phyloP scores from a whole-genome alignment of 1,140 invertebrate genomes.

The Zaprionus lachaisei region DNA sequence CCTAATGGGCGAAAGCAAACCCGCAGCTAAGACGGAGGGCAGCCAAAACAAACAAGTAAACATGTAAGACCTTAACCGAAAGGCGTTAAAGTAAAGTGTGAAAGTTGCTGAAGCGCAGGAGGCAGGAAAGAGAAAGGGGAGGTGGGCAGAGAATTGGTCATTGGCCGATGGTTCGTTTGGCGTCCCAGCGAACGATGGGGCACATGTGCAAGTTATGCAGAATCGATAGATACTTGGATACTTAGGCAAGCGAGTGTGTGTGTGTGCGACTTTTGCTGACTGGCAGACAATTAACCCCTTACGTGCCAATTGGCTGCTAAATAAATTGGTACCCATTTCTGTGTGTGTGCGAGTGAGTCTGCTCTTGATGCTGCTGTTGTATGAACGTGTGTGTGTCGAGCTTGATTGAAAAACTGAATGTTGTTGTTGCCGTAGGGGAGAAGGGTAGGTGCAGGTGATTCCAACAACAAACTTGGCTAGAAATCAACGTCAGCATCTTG shows the following conservation, averaged over 20 bases:
- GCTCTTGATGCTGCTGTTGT: slow-evolving; percentile 3
- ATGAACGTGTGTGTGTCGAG: background rate
- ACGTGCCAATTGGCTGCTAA: slow-evolving; percentile 72
- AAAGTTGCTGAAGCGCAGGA: slow-evolving; percentile 35
- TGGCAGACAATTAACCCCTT: slow-evolving; percentile 74
- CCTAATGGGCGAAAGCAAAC: slow-evolving; percentile 38
- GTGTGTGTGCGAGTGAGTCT: slow-evolving; percentile 12
- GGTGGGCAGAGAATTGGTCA: background rate
- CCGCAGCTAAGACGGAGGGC: slow-evolving; percentile 38
- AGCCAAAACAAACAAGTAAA: slow-evolving; percentile 56
- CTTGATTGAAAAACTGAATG: slow-evolving; percentile 41
- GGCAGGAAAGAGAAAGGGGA: background rate
- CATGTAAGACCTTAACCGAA: slow-evolving; percentile 31
- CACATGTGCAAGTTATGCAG: slow-evolving; percentile 62
- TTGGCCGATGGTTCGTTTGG: background rate
- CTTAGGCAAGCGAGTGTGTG: slow-evolving; percentile 1
- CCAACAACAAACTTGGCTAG: slow-evolving; percentile 48
- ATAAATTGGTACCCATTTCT: slow-evolving; percentile 57
- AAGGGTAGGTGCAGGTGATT: background rate
- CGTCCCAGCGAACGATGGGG: background rate
- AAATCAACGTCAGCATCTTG: slow-evolving; percentile 35
- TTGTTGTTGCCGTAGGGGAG: background rate
- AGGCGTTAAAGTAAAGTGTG: slow-evolving; percentile 67
- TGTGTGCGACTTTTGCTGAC: slow-evolving; percentile 60
- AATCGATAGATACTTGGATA: slow-evolving; percentile 59